Percentiles rank a stretch among this genome's conserved stretches.
These are phyloP conservation scores for Odobenus rosmarus DNA, from an alignment of 2,113 vertebrate species.

Conservation along the genomic window DNA sequence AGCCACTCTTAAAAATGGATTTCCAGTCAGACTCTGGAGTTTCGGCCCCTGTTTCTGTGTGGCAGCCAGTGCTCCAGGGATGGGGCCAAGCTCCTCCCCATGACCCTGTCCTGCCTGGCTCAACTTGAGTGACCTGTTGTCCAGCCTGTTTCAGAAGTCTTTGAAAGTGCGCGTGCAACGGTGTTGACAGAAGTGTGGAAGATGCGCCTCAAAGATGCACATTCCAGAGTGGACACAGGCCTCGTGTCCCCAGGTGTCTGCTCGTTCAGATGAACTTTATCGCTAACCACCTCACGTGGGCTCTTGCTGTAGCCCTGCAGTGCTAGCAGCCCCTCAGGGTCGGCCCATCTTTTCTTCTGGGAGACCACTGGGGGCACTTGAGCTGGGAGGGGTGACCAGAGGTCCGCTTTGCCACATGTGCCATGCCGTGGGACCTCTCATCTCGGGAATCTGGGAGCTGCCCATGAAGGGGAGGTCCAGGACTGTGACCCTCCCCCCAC, in stretches of 20 bases:
- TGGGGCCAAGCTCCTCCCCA: neutral
- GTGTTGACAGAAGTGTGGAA: neutral
- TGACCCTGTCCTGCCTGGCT: neutral
- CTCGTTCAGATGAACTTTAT: neutral
- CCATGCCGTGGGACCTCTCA: neutral
- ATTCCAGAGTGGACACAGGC: neutral
- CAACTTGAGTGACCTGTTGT: neutral
- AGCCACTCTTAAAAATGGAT: neutral
- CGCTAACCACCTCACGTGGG: fast-evolving
- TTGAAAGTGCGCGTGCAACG: too few species aligned
- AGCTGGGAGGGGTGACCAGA: too few species aligned
- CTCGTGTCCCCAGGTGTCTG: neutral
- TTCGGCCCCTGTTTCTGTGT: neutral
- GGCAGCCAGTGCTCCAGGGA: neutral
- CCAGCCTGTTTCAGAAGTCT: neutral
- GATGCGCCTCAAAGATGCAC: fast-evolving
- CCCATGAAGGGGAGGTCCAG: neutral
- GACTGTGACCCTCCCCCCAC: neutral
- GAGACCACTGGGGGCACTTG: neutral
- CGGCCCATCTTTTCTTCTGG: neutral
- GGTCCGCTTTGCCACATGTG: neutral
- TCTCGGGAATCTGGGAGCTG: neutral
- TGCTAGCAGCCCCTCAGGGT: fast-evolving
- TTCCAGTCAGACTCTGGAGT: neutral
- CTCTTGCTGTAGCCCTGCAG: neutral